Base-by-base conservation (phyloP, 2,888 invertebrate species). In the Pollenia amentaria region DNA sequence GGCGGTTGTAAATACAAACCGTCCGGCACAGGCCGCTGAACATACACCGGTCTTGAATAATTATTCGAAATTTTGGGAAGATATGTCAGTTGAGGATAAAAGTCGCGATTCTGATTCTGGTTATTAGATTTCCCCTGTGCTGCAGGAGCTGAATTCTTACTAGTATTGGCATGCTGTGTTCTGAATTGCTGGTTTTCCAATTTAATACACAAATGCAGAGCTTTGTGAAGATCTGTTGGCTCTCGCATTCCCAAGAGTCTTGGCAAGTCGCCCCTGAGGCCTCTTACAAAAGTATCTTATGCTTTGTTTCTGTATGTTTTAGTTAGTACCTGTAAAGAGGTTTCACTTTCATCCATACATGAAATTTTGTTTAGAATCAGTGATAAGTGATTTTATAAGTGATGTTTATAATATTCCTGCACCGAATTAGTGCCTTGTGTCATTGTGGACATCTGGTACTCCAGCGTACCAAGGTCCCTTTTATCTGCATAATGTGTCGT, bases 401-500 rank as follows among this genome's bases (percentile, higher is more conserved):
- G 62, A 10, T 42, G 7, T 62, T 82, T 82, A 18, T 86, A 86
- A 44, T 76, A 88, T 12, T 86, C 86, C n/a, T 79, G 70, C 10
- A 84, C 60, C 2, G 73, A 62, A 9, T 3, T 40, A 9, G 60
- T 84, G 1, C 76, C 81, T 62, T 88, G 86, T 1, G 67, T 65
- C n/a, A n/a, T n/a, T n/a, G n/a, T n/a, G n/a, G 18, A 86, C 83
- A 84, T 77, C 40, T 84, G 84, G 64, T 80, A 85, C 55, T 88
- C 86, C n/a, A n/a, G n/a, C n/a, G n/a, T n/a, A n/a, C n/a, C n/a
- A n/a, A n/a, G n/a, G n/a, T n/a, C n/a, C n/a, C 16, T 76, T 76
- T 87, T 85, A 18, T 88, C 84, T 0, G 84, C 85, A 21, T 85
- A 88, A 40, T 87, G 87, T n/a, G 81, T 40, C 1, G 64, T 78